A percentile compares a stretch with the other conserved stretches of the same genome.
These are phyloP conservation scores for Lamprologus callipterus DNA, from an alignment of 2,113 vertebrate genomes.

Conservation along the genomic window DNA sequence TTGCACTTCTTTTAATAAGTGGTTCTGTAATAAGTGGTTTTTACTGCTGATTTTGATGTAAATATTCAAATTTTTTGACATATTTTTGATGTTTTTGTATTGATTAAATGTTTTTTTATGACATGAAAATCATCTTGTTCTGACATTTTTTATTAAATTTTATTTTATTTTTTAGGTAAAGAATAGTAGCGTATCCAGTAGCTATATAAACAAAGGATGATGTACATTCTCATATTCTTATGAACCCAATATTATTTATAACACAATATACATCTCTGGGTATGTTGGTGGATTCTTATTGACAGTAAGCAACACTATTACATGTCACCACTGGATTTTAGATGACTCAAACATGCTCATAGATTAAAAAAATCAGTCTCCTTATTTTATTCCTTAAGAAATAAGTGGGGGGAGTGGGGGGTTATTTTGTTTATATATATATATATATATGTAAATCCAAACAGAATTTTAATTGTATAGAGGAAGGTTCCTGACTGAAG, in stretches of 20 bases:
- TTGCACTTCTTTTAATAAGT: background rate
- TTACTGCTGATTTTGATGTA: background rate
- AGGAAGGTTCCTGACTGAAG: background rate
- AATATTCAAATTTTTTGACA: slow-evolving; percentile 7
- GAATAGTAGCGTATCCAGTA: background rate
- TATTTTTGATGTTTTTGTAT: slow-evolving; percentile 1
- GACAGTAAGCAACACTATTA: background rate
- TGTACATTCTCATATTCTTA: background rate
- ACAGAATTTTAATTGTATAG: background rate
- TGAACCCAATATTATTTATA: background rate
- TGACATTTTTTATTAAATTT: background rate
- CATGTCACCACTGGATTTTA: background rate
- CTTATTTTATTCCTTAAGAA: background rate
- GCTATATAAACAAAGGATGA: background rate
- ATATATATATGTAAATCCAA: background rate
- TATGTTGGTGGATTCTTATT: background rate
- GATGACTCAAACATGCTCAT: background rate
- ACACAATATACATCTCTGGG: background rate
- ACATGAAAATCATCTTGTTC: background rate
- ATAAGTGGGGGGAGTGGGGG: background rate
- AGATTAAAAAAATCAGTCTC: background rate
- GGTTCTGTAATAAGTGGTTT: background rate
- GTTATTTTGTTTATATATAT: background rate
- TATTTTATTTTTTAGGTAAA: background rate
- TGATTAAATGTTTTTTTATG: slow-evolving; percentile 31